Evolutionary conservation across 2,888 invertebrate species (phyloP).

Genomic region (Bombylius discolor): DNA sequence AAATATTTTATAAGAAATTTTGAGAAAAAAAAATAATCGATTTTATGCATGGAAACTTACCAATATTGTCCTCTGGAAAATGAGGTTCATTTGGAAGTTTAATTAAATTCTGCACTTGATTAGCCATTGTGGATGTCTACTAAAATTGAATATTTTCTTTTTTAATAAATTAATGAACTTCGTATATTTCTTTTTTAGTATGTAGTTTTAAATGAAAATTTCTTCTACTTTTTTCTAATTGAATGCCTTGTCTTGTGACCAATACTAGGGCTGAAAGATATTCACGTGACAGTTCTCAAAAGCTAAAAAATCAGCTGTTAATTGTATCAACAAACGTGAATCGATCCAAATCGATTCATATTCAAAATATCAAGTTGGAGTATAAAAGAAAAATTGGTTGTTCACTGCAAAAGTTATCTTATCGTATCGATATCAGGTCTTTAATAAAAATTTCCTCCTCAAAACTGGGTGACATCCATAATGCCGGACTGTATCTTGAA

Average conservation of each 20-base stretch:
- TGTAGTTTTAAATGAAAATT: neutral
- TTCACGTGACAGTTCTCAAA: slow-evolving; percentile 30
- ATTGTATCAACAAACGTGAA: too few species aligned
- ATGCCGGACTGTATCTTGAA: too few species aligned
- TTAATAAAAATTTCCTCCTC: too few species aligned
- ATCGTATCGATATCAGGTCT: too few species aligned
- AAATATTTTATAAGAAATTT: neutral
- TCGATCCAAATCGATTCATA: too few species aligned
- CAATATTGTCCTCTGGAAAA: slow-evolving; percentile 75
- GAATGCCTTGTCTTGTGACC: too few species aligned
- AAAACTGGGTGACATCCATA: too few species aligned
- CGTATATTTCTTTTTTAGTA: neutral
- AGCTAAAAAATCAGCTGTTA: too few species aligned
- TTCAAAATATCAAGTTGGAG: too few species aligned
- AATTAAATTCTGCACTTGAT: slow-evolving; percentile 55
- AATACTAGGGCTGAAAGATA: slow-evolving; percentile 26
- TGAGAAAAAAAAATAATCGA: neutral
- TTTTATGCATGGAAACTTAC: slow-evolving; percentile 38
- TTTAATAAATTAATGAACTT: neutral
- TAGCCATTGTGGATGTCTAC: slow-evolving; percentile 13
- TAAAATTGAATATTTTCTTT: neutral
- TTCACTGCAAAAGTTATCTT: too few species aligned
- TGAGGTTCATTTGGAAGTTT: slow-evolving; percentile 35
- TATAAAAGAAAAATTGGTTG: too few species aligned
- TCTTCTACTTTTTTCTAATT: too few species aligned